Base-by-base conservation (phyloP, 1,140 invertebrate genomes). In the Melitaea cinxia region DNA sequence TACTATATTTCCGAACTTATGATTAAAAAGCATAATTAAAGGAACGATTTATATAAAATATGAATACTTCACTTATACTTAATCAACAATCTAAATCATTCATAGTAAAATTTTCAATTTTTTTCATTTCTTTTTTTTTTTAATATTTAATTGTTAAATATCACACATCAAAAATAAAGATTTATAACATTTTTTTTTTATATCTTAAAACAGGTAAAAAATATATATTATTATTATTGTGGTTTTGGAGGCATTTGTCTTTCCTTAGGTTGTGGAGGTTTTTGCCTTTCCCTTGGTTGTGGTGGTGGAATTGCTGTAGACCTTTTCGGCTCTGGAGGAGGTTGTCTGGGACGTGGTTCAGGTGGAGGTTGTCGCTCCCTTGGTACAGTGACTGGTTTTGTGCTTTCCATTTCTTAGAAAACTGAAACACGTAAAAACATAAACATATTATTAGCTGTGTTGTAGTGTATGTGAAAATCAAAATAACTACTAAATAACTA, bases 291-390 rank as follows among this genome's bases (percentile, higher is more conserved):
- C 6, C 75, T 58, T 12, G 82, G 82, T 23, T 73, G 80, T 4
- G 80, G 80, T 6, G 83, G 77, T 5, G 62, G 59, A 19, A 66
- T 59, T 2, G 75, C 73, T 15, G 66, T 70, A 0, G 70, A 23
- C 2, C 70, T 67, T 2, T 72, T 67, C 0, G 83, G 83, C 9
- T 70, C 62, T 9, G 83, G 83, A 0, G 83, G 82, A 2, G 80
- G 50, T 21, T 81, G 77, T 3, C 80, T 71, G 5, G 55, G 62
- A 4, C 78, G 68, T 1, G 82, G 82, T 39, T 75, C 65, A 10
- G 75, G 78, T 14, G 82, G 78, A 4, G 65, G 50, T 24, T 78
- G 73, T 1, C 75, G 70, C 55, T 70, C 72, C 0, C 78, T 56
- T 21, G 80, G 80, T 3, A 53, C 15, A 0, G 77, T 70, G 0